Evolutionary conservation across 2,888 invertebrate genomes (phyloP).

Genomic region (Encarsia formosa): DNA sequence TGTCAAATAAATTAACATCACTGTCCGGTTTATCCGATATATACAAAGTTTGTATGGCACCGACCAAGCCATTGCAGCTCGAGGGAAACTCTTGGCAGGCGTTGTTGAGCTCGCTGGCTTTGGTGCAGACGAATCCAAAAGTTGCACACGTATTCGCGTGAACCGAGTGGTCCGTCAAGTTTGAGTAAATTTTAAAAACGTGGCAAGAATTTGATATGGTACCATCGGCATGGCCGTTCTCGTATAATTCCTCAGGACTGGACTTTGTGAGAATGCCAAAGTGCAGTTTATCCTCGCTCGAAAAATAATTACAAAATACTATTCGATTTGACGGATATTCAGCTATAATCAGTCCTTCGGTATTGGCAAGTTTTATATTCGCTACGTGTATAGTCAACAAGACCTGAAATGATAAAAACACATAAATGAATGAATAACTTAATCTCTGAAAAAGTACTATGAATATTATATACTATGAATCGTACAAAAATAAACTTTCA

Average conservation of each 20-base stretch:
- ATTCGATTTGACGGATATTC: slow-evolving; percentile 83
- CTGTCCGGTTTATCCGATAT: slow-evolving; percentile 44
- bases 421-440: no score
- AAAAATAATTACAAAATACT: slow-evolving; percentile 83
- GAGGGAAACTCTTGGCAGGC: slow-evolving; percentile 86
- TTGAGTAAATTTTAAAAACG: slow-evolving; percentile 89
- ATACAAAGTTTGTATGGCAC: slow-evolving; percentile 58
- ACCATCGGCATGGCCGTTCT: slow-evolving; percentile 37
- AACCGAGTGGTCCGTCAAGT: slow-evolving; percentile 74
- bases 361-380: slow-evolving; percentile 74
- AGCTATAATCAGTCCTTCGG: slow-evolving; percentile 74
- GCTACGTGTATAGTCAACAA: slow-evolving; percentile 79
- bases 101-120: slow-evolving; percentile 72
- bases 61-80: slow-evolving; percentile 65
- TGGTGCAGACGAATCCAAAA: slow-evolving; percentile 82
- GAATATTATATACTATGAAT: no score
- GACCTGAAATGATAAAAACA: slow-evolving; percentile 17
- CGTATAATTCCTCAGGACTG: slow-evolving; percentile 30
- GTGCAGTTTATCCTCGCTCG: slow-evolving; percentile 85
- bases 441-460: no score
- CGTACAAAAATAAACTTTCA: no score
- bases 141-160: slow-evolving; percentile 77
- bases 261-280: slow-evolving; percentile 83
- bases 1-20: slow-evolving; percentile 38
- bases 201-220: slow-evolving; percentile 85